phyloP scores from a whole-genome alignment of 2,113 vertebrate genomes.

The Lophotis ruficrista region DNA sequence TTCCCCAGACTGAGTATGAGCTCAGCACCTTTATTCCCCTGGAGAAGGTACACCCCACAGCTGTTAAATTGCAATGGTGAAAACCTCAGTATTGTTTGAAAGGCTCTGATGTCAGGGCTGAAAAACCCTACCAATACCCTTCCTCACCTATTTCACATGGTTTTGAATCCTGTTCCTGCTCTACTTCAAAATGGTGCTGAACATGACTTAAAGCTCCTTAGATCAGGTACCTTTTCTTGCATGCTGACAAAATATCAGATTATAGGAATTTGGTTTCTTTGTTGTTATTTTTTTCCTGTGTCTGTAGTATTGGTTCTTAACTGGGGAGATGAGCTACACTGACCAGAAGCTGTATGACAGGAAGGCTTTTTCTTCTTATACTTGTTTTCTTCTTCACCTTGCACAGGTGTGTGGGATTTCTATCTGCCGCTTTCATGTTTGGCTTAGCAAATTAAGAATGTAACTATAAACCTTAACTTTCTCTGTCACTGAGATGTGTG shows the following conservation, averaged over 20 bases:
- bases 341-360: not conserved
- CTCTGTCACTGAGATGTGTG: not conserved
- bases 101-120: not conserved
- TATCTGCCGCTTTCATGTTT: not conserved
- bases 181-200: not conserved
- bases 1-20: not conserved
- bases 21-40: not conserved
- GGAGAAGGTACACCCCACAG: not conserved
- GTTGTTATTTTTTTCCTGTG: not conserved
- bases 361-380: not conserved
- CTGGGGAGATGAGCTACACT: not conserved
- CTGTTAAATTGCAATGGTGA: not conserved
- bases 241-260: not conserved
- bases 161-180: not conserved
- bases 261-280: not conserved
- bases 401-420: not conserved
- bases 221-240: not conserved
- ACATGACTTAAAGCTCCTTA: not conserved
- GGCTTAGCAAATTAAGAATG: not conserved
- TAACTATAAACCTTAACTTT: not conserved
- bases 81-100: not conserved
- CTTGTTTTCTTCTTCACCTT: not conserved
- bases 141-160: fast-evolving
- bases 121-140: not conserved
- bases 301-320: not conserved